Base-by-base conservation (phyloP, 2,797 vertebrate genomes). In the Ptychobarbus kaznakovi region DNA sequence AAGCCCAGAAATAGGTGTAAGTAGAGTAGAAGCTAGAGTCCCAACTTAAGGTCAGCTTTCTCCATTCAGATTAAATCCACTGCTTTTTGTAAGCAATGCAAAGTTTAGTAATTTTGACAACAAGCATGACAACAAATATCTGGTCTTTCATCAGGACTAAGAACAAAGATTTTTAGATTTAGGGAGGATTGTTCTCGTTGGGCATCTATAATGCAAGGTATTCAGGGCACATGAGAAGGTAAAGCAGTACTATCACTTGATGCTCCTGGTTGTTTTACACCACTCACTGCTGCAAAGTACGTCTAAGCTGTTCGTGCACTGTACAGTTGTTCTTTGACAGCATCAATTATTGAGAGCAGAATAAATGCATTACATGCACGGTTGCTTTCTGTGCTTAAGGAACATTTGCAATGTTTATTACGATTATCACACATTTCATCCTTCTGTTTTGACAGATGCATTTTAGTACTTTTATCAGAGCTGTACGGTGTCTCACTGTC, bases 241-340 rank as follows among this genome's bases (percentile, higher is more conserved):
- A 85, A 83, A 87, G 79, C 80, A 78, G 83, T 73, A 80, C 65
- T 83, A 81, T 78, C 74, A 86, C 87, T 81, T 86, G 87, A 88
- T 44, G 86, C 87, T 81, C 80, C 78, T 83, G 90, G 85, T 88
- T 90, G 88, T 87, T 86, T 90, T 86, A 90, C 90, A 87, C 74
- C 18, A 79, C 73, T 68, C 66, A 80, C 22, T 20, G 25, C 72
- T 32, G 84, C 79, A 82, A 83, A 87, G 83, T 82, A 85, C 82
- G 73, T 72, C 69, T 84, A 74, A 86, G 73, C 72, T 88, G 85
- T 81, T 84, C 25, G 46, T 87, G 85, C 58, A 83, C 72, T 81
- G 46, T 18, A 65, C 42, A 75, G 6, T 74, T 42, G 51, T 82
- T 81, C 63, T 73, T 58, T 69, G 51, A 85, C 78, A 77, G 86